Conservation (phyloP, 2,113 vertebrate genomes). For the Irena cyanogastra region DNA sequence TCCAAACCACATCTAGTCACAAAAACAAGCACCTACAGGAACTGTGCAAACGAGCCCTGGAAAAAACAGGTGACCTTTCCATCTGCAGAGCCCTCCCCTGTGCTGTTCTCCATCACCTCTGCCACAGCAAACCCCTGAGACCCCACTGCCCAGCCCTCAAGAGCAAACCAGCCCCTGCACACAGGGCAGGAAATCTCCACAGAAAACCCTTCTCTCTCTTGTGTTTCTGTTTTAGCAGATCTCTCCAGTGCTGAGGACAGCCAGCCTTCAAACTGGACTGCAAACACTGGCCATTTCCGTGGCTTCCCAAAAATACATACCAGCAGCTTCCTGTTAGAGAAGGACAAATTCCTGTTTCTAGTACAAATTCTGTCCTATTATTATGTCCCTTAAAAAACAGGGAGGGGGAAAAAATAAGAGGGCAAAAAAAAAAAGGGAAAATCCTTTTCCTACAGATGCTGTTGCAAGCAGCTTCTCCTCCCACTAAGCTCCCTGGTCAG, state of each 20-base stretch:
- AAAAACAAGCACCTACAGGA: neutral
- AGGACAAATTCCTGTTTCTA: conserved; percentile 44
- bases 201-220: no score
- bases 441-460: neutral
- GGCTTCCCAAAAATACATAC: conserved; percentile 49
- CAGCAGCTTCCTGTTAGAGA: conserved; percentile 39
- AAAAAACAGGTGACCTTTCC: neutral
- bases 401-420: neutral
- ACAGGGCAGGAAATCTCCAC: neutral
- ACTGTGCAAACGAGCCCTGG: neutral
- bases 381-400: neutral
- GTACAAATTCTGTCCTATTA: conserved; percentile 17
- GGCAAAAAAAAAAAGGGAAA: neutral
- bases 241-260: neutral
- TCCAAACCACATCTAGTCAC: neutral
- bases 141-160: neutral
- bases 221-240: neutral
- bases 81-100: neutral
- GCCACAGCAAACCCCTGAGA: neutral
- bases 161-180: neutral
- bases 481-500: neutral
- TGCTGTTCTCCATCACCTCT: neutral
- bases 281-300: neutral
- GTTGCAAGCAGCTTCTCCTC: neutral
- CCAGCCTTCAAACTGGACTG: neutral